Conservation (phyloP, 2,113 vertebrate genomes). For the Gnathonemus longibarbis region DNA sequence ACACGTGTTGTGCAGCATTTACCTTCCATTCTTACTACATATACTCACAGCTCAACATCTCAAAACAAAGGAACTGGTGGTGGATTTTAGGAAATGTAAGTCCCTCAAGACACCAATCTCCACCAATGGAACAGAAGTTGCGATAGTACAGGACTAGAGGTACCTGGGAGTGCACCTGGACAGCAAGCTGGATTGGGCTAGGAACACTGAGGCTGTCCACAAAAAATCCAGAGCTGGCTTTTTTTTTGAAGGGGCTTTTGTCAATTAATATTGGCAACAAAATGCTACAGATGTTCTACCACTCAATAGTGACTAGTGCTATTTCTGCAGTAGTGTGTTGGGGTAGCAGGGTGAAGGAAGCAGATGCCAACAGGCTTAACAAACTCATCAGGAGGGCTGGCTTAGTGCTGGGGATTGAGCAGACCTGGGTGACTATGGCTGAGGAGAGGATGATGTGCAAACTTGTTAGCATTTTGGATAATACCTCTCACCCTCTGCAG, state of each 20-base stretch:
- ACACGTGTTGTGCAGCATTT: not conserved
- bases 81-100: not conserved
- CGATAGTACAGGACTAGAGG: too few species aligned
- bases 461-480: not conserved
- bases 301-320: not conserved
- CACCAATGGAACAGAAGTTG: not conserved
- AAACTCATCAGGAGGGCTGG: not conserved
- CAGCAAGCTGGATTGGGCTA: not conserved
- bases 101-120: not conserved
- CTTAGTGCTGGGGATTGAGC: not conserved
- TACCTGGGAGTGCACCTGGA: too few species aligned
- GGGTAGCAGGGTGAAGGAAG: not conserved
- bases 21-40: not conserved
- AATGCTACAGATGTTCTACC: not conserved
- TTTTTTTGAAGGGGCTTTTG: not conserved
- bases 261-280: not conserved
- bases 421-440: not conserved
- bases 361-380: not conserved
- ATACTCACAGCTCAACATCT: not conserved
- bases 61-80: not conserved
- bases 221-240: not conserved
- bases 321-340: not conserved
- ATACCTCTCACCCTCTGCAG: not conserved
- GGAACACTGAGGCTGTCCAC: not conserved
- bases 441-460: not conserved